Evolutionary conservation across 2,888 invertebrate genomes (phyloP).

Genomic region (Machimus atricapillus): DNA sequence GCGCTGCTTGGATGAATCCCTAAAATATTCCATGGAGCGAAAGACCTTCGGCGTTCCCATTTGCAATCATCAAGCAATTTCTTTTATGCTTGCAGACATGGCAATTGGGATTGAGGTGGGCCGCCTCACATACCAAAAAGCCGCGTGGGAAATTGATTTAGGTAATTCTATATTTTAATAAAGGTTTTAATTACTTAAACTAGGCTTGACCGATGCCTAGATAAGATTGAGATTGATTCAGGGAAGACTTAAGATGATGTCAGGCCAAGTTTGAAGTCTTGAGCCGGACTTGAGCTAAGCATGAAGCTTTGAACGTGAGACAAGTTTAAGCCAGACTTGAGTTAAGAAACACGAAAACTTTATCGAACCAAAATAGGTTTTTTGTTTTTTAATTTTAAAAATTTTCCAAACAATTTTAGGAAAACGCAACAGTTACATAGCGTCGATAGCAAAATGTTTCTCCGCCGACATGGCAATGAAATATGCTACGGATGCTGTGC

Average conservation of each 20-base stretch:
- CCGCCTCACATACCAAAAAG: conserved; percentile 78
- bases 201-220: no score
- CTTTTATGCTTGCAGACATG: conserved; percentile 93
- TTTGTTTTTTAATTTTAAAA: not conserved
- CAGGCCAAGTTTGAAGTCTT: no score
- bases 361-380: conserved; percentile 51
- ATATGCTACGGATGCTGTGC: conserved; percentile 87
- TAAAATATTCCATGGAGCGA: conserved; percentile 84
- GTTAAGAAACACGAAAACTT: not conserved
- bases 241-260: no score
- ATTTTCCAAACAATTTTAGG: conserved; percentile 44
- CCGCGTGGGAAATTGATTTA: conserved; percentile 85
- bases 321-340: no score
- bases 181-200: no score
- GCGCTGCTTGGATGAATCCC: conserved; percentile 85
- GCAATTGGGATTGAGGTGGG: conserved; percentile 81
- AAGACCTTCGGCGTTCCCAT: conserved; percentile 87
- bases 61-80: conserved; percentile 80
- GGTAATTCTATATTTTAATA: conserved; percentile 58
- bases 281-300: no score
- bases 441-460: conserved; percentile 88
- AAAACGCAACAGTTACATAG: conserved; percentile 71
- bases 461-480: conserved; percentile 89
- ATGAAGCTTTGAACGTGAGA: no score
- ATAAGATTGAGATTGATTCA: no score